Base-by-base conservation (phyloP, 2,113 vertebrate genomes). In the Lepus europaeus region DNA sequence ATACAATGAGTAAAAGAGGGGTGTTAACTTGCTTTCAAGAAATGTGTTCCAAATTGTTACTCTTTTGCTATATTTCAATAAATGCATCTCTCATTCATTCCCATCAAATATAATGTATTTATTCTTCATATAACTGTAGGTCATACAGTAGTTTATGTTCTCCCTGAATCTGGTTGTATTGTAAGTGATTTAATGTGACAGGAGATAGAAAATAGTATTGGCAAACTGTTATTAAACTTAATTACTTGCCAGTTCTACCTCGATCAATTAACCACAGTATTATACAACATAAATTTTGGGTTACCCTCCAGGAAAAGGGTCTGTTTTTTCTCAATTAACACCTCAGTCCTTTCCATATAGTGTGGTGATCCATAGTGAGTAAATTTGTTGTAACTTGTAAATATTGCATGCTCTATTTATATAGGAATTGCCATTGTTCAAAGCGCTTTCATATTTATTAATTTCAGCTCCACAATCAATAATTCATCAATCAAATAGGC, bases 211-310 rank as follows among this genome's bases (percentile, higher is more conserved):
- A 96, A 95, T 87, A 89, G 61, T 85, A 96, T 96, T 95, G 96
- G 84, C 89, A 96, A 83, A 81, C 53, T 93, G 82, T 87, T 94
- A 73, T 90, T 95, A 89, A 95, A 93, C 74, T 90, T 94, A 97
- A 94, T 97, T 97, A 94, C 86, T 91, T 53, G 69, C 78, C 33
- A 94, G n/a, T 81, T 66, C 86, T 95, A 86, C 25, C 36, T 53
- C 27, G 96, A 96, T 96, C 97, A 97, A 97, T 96, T 96, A 97
- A 93, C 31, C 66, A 77, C 78, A 73, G 86, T 6, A 89, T 61
- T n/a, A 39, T 10, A 88, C 22, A 95, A 90, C 73, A 83, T 95
- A 89, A 94, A 92, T 96, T 96, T 74, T 94, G 27, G n/a, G 63
- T 87, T 66, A 63, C 51, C n/a, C 36, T 88, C 78, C 36, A 63